Evolutionary conservation across 2,797 vertebrate genomes (phyloP), one percentile per base, ranked within the genome.

Genomic region (Rhincodon typus): DNA sequence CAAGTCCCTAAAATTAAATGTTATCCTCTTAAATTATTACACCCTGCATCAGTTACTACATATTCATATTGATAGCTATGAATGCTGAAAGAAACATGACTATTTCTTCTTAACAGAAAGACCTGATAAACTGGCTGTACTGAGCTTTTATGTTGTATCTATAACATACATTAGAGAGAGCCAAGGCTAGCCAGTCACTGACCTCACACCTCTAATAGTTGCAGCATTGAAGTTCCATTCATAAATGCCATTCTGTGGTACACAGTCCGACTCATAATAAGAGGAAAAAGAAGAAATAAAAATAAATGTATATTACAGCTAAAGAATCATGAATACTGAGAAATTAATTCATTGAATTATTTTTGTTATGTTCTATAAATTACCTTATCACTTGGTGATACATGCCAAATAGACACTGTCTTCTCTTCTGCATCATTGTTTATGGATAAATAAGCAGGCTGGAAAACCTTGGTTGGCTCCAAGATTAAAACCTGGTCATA

Each of bases 391-490:
- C 99, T 99, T 95, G 98, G 98, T 95, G 98, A 98, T 79, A 99
- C 99, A 0, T 99, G 99, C 99, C 99, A 99, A 96, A 99, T 99
- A 46, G 99, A 99, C 82, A 99, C 98, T 0, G 98, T 99, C 97
- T 99, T 99, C 96, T 99, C 98, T 72, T 99, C 99, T 0, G 98
- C 98, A 74, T 99, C 99, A 96, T 99, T 99, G 97, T 99, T 99
- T 96, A 99, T 99, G 77, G 99, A 98, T 96, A 99, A 97, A 97
- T 99, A 99, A 0, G 99, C 99, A 10, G 99, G 99, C 95, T 99
- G 99, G 97, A 99, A 99, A 93, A 99, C 98, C 98, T 99, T 99
- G 69, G 99, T 99, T 96, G 99, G 99, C 97, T 99, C 99, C 96
- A 99, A 97, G 97, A 99, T 99, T 97, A 99, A 97, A 96, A 99